phyloP scores from a whole-genome alignment of 2,888 invertebrate species.

The Diadegma fenestrale region DNA sequence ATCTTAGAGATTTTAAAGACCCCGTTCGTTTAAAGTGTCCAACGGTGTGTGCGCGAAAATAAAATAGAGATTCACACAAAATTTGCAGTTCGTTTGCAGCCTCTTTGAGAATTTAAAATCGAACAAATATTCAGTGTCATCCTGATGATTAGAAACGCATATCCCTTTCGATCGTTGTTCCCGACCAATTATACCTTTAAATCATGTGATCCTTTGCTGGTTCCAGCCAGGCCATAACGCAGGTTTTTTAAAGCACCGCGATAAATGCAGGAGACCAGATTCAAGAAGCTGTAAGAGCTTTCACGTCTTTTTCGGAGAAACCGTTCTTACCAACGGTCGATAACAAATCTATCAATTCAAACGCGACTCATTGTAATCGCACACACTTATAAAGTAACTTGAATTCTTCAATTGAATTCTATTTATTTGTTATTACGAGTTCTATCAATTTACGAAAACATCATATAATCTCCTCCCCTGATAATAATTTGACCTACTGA shows the following conservation, averaged over 20 bases:
- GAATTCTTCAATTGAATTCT: no score
- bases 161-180: neutral
- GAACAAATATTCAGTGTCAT: neutral
- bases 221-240: no score
- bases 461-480: neutral
- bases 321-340: neutral
- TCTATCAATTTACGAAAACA: neutral
- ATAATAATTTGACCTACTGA: neutral
- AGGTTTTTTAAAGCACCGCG: no score
- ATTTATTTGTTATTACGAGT: neutral
- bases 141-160: neutral
- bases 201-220: neutral
- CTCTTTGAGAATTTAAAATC: neutral
- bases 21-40: neutral
- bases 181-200: neutral
- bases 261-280: no score
- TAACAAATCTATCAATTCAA: neutral
- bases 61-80: neutral
- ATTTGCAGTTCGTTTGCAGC: neutral
- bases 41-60: neutral
- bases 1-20: neutral
- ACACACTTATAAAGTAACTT: no score
- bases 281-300: no score
- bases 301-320: neutral
- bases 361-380: no score